Conservation (phyloP, 2,113 vertebrate genomes). For the Piprites chloris region DNA sequence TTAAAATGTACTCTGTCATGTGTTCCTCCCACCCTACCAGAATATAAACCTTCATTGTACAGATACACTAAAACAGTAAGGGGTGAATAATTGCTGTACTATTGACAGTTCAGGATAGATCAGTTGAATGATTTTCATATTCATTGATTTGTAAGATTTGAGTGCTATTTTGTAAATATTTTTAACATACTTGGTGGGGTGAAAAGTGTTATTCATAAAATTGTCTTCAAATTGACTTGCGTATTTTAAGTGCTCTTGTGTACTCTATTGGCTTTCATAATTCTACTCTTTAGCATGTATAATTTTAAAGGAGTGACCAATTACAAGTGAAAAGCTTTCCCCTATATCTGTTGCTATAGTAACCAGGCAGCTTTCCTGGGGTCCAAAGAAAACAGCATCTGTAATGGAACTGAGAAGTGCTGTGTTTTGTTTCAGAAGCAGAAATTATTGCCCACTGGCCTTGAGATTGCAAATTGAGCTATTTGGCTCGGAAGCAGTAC, state of each 20-base stretch:
- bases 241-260: background rate
- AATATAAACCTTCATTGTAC: background rate
- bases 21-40: background rate
- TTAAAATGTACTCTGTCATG: background rate
- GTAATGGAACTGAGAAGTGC: background rate
- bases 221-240: background rate
- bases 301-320: slow-evolving; percentile 51
- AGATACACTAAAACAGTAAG: background rate
- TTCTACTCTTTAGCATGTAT: slow-evolving; percentile 8
- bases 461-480: background rate
- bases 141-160: background rate
- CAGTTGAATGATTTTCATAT: background rate
- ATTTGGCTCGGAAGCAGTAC: background rate
- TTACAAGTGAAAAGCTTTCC: slow-evolving; percentile 60
- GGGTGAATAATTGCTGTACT: background rate
- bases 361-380: slow-evolving; percentile 61
- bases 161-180: slow-evolving; percentile 17
- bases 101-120: background rate
- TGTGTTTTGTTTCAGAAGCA: slow-evolving; percentile 2
- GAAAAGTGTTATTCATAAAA: background rate
- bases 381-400: slow-evolving; percentile 19
- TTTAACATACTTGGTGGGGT: background rate
- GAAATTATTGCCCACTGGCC: background rate
- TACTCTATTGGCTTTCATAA: background rate
- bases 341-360: slow-evolving; percentile 63